Evolutionary conservation across 2,888 invertebrate genomes (phyloP).

Genomic region (Teleogryllus oceanicus): DNA sequence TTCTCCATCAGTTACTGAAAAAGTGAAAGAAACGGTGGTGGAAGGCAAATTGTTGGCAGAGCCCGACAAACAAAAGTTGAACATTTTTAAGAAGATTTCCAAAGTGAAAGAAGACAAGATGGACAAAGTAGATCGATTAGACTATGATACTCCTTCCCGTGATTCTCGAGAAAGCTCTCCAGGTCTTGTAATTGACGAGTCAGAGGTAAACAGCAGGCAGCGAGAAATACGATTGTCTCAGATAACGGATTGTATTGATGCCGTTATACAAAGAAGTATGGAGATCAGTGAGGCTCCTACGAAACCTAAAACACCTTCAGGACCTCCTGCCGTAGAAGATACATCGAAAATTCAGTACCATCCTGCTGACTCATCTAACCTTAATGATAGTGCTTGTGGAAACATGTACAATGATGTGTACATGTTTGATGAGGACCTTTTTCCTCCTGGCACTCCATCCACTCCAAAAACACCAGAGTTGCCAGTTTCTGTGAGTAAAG

Average conservation of each 20-base stretch:
- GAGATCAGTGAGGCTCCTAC: slow-evolving; percentile 23
- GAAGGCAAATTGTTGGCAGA: slow-evolving; percentile 66
- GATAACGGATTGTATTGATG: slow-evolving; percentile 41
- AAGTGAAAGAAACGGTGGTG: slow-evolving; percentile 32
- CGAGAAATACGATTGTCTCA: slow-evolving; percentile 38
- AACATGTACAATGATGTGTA: slow-evolving; percentile 45
- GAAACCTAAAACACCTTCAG: neutral
- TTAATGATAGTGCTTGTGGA: slow-evolving; percentile 40
- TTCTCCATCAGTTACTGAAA: slow-evolving; percentile 26
- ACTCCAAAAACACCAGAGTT: slow-evolving; percentile 58
- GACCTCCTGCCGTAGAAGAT: neutral
- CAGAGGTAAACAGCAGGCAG: slow-evolving; percentile 32
- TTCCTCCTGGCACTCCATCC: slow-evolving; percentile 55
- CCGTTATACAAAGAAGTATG: slow-evolving; percentile 40
- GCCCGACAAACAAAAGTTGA: slow-evolving; percentile 79
- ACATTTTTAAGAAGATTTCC: slow-evolving; percentile 83
- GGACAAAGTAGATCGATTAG: slow-evolving; percentile 45
- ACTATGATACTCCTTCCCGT: slow-evolving; percentile 29
- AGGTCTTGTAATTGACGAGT: slow-evolving; percentile 38
- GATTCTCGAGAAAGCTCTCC: slow-evolving; percentile 37
- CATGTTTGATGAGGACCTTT: slow-evolving; percentile 48
- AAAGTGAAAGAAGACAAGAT: slow-evolving; percentile 64
- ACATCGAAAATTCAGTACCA: neutral
- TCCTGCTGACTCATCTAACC: neutral
- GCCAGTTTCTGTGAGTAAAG: slow-evolving; percentile 53